Percentiles rank a stretch among this genome's conserved stretches.
phyloP scores from a whole-genome alignment of 2,113 vertebrate species.

The Circaetus gallicus region DNA sequence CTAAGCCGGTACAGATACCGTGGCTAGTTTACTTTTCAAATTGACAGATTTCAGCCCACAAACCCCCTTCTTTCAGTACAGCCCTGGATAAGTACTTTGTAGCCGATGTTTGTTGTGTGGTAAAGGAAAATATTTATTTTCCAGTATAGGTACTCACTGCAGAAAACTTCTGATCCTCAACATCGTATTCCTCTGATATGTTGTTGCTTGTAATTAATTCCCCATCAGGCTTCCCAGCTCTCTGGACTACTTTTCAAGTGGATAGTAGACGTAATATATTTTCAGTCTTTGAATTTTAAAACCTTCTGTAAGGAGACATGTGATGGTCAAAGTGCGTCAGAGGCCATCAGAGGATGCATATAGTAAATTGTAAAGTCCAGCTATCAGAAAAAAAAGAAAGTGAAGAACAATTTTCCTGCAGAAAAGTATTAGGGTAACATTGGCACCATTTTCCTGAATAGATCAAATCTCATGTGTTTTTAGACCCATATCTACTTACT shows the following conservation, averaged over 20 bases:
- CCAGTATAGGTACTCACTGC: neutral
- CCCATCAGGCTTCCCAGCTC: neutral
- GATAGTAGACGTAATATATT: neutral
- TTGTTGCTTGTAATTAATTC: neutral
- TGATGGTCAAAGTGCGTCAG: neutral
- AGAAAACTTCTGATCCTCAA: neutral
- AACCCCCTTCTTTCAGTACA: neutral
- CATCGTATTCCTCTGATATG: neutral
- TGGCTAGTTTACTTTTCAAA: neutral
- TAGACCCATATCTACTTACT: neutral
- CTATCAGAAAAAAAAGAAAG: neutral
- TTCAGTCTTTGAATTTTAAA: neutral
- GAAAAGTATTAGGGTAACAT: neutral
- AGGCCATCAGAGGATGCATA: neutral
- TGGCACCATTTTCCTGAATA: neutral
- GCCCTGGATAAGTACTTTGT: neutral
- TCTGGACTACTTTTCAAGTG: neutral
- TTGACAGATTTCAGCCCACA: neutral
- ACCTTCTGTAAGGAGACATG: neutral
- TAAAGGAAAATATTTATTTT: neutral
- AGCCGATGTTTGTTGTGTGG: neutral
- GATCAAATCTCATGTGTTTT: neutral
- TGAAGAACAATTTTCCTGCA: neutral
- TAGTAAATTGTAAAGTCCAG: neutral
- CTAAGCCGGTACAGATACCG: neutral